Evolutionary conservation across 2,797 vertebrate genomes (phyloP).

Genomic region (Delichon dasypus): DNA sequence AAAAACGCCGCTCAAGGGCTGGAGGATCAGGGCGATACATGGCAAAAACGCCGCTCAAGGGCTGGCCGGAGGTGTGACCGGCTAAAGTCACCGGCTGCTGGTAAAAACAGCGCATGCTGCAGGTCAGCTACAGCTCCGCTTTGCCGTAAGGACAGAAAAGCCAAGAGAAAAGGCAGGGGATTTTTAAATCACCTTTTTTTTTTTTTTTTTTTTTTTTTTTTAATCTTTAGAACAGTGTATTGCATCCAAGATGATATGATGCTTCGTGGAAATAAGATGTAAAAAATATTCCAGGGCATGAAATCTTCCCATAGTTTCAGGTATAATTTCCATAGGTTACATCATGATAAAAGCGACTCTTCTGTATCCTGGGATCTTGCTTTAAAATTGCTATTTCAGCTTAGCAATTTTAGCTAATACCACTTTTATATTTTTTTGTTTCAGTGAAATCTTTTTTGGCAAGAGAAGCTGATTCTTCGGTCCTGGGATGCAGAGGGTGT

Average conservation of each 20-base stretch:
- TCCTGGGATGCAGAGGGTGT: fast-evolving
- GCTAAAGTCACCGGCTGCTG: background rate
- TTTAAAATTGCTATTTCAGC: background rate
- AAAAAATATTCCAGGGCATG: background rate
- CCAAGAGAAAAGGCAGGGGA: background rate
- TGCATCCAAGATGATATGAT: background rate
- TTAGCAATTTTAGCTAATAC: background rate
- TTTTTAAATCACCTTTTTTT: background rate
- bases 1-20: no score
- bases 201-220: background rate
- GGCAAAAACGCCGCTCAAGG: background rate
- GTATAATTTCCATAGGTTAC: background rate
- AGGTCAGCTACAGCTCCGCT: background rate
- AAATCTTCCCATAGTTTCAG: background rate
- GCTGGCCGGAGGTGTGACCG: background rate
- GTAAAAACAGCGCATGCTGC: background rate
- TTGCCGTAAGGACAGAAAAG: background rate
- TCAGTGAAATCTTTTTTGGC: background rate
- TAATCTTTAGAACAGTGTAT: background rate
- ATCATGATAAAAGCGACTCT: background rate
- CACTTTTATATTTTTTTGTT: background rate
- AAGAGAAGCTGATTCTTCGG: background rate
- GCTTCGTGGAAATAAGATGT: background rate
- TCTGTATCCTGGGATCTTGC: background rate
- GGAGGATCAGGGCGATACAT: fast-evolving